phyloP scores from a whole-genome alignment of 2,113 vertebrate genomes.

The Pollachius pollachius region DNA sequence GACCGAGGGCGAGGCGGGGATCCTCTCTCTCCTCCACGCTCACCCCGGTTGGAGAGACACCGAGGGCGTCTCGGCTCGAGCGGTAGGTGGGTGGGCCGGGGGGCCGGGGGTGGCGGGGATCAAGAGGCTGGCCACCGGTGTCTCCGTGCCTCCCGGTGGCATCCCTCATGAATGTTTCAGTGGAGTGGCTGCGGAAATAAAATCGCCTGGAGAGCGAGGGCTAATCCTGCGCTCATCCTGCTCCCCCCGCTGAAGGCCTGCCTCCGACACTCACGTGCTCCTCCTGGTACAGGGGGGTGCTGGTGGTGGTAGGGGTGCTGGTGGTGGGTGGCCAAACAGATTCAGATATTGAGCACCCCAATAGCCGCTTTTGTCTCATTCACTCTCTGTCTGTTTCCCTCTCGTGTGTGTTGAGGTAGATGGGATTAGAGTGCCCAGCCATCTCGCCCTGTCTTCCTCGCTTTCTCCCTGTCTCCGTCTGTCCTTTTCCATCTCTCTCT shows the following conservation, averaged over 20 bases:
- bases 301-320: conserved; percentile 29
- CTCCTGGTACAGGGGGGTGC: conserved; percentile 28
- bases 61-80: conserved; percentile 31
- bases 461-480: neutral
- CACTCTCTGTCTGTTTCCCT: conserved; percentile 3
- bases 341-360: conserved; percentile 60
- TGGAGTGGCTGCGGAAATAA: conserved; percentile 43
- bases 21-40: conserved; percentile 21
- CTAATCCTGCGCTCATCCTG: conserved; percentile 42
- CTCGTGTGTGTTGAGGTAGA: conserved; percentile 39
- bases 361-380: conserved; percentile 19
- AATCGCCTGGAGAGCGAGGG: conserved; percentile 44
- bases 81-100: conserved; percentile 42
- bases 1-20: neutral
- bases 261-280: conserved; percentile 23
- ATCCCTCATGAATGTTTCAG: conserved; percentile 62
- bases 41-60: conserved; percentile 31
- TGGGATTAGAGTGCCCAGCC: conserved; percentile 58
- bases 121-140: conserved; percentile 37
- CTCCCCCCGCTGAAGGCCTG: conserved; percentile 38
- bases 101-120: conserved; percentile 47
- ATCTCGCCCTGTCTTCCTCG: conserved; percentile 16
- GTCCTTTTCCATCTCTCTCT: neutral
- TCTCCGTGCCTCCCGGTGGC: conserved; percentile 48
- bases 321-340: conserved; percentile 50